Base-by-base conservation (phyloP, 2,888 invertebrate species). In the Litoditis marina region DNA sequence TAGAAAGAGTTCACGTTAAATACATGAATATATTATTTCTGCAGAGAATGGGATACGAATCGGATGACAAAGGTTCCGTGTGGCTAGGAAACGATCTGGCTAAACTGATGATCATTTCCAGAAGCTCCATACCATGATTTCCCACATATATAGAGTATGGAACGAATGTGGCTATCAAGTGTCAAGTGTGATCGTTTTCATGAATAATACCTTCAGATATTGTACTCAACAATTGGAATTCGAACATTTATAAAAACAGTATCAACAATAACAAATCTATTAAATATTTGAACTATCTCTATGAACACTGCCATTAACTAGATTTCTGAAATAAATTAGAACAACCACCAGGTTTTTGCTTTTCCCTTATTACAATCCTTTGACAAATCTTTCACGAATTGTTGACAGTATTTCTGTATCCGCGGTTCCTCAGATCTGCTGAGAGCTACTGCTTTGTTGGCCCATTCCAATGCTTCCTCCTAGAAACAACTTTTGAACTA, bases 321-420 rank as follows among this genome's bases (percentile, higher is more conserved):
- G 31, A 57, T 22, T 25, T 39, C 11, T 39, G 5, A 50, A 50
- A 31, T 3, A 19, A 6, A 53, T 31, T 60, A 60, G 11, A 53
- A 61, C n/a, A 61, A 50, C 73, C 73, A 73, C 57, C 65, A 64
- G 2, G 66, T 65, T 49, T 62, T 67, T 22, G 53, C 42, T 61
- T 68, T 69, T 59, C 74, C 74, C 76, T 88, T 85, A 78, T 88
- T 88, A 8, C 92, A 91, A 86, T 92, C 90, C 60, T 87, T 85
- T 70, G 89, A 84, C 0, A 78, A 65, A 60, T 69, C 67, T 27
- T 68, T 67, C 46, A 70, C 59, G 60, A 67, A 77, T 42, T 68
- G 52, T 56, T 73, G 60, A 6, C 71, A 70, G 61, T 74, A 74
- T n/a, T 69, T 56, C 7, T 65, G 65, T 22, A 77, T 60, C 25